Conservation (phyloP, 2,888 invertebrate species). For the Pomacea canaliculata region DNA sequence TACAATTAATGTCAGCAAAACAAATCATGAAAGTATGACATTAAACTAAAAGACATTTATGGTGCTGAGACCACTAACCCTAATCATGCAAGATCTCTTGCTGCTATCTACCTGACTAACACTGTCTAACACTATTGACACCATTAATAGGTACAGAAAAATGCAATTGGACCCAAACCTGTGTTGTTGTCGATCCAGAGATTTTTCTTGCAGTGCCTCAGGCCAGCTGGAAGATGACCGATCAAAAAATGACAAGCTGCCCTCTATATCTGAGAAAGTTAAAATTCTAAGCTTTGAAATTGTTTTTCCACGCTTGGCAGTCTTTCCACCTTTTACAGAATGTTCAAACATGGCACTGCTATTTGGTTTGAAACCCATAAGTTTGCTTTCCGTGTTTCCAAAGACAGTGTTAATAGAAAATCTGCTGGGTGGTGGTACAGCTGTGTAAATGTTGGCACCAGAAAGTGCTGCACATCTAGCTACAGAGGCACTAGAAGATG, state of each 20-base stretch:
- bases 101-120: too few species aligned
- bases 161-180: conserved; percentile 2
- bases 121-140: too few species aligned
- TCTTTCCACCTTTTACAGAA: conserved; percentile 18
- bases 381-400: neutral
- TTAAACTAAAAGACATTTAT: too few species aligned
- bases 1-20: too few species aligned
- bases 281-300: conserved; percentile 11
- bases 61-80: too few species aligned
- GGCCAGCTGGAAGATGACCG: conserved; percentile 22
- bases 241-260: conserved; percentile 15
- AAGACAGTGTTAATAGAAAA: too few species aligned
- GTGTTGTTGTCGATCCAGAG: neutral
- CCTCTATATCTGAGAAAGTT: conserved; percentile 18
- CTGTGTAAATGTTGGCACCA: too few species aligned
- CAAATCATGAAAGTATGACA: too few species aligned
- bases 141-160: neutral
- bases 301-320: conserved; percentile 16
- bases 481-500: too few species aligned
- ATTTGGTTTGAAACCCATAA: neutral
- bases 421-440: too few species aligned
- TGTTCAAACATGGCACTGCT: conserved; percentile 1
- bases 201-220: neutral
- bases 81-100: too few species aligned
- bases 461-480: too few species aligned